Evolutionary conservation across 2,797 vertebrate genomes (phyloP).

Genomic region (Pogonophryne albipinna): DNA sequence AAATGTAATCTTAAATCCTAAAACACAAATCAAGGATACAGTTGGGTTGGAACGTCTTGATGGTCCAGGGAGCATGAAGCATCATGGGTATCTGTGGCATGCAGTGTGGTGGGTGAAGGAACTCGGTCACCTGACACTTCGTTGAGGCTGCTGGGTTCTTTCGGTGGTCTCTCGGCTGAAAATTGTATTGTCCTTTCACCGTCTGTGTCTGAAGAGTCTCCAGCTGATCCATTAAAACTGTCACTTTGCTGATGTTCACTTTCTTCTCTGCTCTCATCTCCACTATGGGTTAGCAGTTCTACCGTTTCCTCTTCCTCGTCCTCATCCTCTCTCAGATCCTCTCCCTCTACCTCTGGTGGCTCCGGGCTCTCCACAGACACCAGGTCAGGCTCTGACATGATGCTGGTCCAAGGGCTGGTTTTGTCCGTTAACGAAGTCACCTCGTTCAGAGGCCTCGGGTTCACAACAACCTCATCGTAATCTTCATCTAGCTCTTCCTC

Average conservation of each 20-base stretch:
- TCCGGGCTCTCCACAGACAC: conserved; percentile 69
- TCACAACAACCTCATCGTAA: conserved; percentile 91
- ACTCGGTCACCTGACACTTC: conserved; percentile 16
- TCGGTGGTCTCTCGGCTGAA: conserved; percentile 8
- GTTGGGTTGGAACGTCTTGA: conserved; percentile 38
- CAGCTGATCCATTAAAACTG: conserved; percentile 43
- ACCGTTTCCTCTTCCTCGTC: conserved; percentile 4
- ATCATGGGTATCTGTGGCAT: not conserved
- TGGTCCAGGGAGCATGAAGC: conserved; percentile 13
- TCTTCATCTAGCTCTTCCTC: conserved; percentile 81
- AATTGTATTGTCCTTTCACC: conserved; percentile 15
- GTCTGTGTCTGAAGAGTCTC: conserved; percentile 45
- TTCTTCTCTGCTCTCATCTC: conserved; percentile 1
- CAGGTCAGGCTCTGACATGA: conserved; percentile 87
- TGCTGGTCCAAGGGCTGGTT: conserved; percentile 96
- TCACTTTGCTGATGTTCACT: conserved; percentile 25
- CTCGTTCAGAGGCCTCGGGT: conserved; percentile 92
- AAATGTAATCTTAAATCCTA: not conserved
- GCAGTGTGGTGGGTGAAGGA: conserved; percentile 20
- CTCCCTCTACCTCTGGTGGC: conserved; percentile 29
- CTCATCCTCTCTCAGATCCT: conserved; percentile 31
- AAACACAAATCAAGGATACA: conserved; percentile 80
- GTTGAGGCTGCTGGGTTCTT: conserved; percentile 3
- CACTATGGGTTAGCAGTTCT: conserved; percentile 9
- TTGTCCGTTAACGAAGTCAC: conserved; percentile 90